A percentile compares a stretch with the other conserved stretches of the same genome.
Conservation (phyloP, 2,797 vertebrate genomes). For the Gadopsis bispinosus region DNA sequence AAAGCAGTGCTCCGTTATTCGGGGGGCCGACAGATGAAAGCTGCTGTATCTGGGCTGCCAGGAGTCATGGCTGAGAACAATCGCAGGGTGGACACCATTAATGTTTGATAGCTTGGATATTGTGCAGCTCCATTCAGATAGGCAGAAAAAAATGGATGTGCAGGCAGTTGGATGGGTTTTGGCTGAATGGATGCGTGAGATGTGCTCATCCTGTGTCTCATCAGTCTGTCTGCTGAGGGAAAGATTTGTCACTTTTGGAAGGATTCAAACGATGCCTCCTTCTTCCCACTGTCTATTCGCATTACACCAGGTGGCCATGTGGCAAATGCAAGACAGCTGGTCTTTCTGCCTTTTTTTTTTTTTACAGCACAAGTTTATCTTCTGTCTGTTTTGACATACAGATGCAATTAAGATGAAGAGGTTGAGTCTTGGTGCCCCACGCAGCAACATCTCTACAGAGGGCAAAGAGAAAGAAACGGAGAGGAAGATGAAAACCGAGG, state of each 20-base stretch:
- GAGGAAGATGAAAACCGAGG: slow-evolving; percentile 65
- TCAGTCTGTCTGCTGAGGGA: slow-evolving; percentile 12
- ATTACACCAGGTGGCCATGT: not conserved
- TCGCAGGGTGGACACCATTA: slow-evolving; percentile 50
- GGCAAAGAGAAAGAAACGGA: slow-evolving; percentile 67
- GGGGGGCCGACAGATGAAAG: slow-evolving; percentile 36
- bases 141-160: slow-evolving; percentile 25
- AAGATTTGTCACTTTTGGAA: slow-evolving; percentile 20
- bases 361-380: slow-evolving; percentile 14
- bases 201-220: slow-evolving; percentile 15
- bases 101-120: slow-evolving; percentile 50
- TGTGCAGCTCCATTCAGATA: slow-evolving; percentile 27
- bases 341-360: not conserved
- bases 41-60: slow-evolving; percentile 52
- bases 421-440: slow-evolving; percentile 76
- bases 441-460: slow-evolving; percentile 72
- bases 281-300: not conserved
- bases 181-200: slow-evolving; percentile 31
- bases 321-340: not conserved
- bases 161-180: slow-evolving; percentile 14
- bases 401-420: slow-evolving; percentile 85
- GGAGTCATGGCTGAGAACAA: slow-evolving; percentile 48
- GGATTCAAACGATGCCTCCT: slow-evolving; percentile 36
- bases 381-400: slow-evolving; percentile 59
- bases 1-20: slow-evolving; percentile 34